A percentile compares a stretch with the other conserved stretches of the same genome.
Conservation (phyloP, 2,113 vertebrate genomes). For the Vireo altiloquus region DNA sequence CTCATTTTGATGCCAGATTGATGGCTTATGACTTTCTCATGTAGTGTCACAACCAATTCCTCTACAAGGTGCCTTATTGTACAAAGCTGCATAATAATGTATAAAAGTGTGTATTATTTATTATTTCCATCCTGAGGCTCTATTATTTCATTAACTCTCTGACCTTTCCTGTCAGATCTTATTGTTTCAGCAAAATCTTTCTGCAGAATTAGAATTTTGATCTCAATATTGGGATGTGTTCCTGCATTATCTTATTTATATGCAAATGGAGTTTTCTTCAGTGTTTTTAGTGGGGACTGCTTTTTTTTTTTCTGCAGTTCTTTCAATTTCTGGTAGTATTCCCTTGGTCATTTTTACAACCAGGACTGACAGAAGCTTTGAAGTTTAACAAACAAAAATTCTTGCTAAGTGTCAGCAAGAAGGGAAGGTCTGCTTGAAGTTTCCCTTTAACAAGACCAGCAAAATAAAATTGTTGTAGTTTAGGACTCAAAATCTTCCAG, state of each 20-base stretch:
- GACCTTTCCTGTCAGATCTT: neutral
- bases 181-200: neutral
- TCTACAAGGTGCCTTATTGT: neutral
- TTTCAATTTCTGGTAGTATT: neutral
- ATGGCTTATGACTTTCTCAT: neutral
- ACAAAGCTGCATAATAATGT: neutral
- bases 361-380: neutral
- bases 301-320: neutral
- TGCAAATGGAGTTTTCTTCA: neutral
- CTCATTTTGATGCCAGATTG: slow-evolving; percentile 13
- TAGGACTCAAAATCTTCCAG: neutral
- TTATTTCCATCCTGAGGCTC: neutral
- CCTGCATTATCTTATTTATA: neutral
- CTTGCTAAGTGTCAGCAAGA: neutral
- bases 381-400: neutral
- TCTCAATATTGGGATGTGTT: neutral
- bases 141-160: neutral
- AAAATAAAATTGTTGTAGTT: neutral
- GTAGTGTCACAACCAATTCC: neutral
- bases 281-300: neutral
- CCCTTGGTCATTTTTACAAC: neutral
- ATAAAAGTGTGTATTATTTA: neutral
- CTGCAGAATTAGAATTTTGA: neutral
- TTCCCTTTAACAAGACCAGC: neutral
- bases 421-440: neutral